Percentiles rank a stretch among this genome's conserved stretches.
These are phyloP conservation scores for Herpetotheres cachinnans DNA, from an alignment of 2,113 vertebrate genomes.

Conservation along the genomic window DNA sequence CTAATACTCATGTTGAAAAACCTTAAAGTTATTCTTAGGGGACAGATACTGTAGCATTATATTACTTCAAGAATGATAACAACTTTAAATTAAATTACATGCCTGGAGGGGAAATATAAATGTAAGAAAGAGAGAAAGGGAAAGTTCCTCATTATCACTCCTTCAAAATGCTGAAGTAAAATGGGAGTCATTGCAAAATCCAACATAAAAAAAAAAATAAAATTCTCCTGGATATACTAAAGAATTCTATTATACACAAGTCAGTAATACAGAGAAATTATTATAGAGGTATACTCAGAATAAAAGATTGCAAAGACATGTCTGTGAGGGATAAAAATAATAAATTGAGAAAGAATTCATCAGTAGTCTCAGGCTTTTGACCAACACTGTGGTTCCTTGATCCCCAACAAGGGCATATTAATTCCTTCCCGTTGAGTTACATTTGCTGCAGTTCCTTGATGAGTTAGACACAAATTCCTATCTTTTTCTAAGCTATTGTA, in stretches of 20 bases:
- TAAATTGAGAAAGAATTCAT: conserved; percentile 19
- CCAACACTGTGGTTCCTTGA: background rate
- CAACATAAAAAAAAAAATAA: conserved; percentile 7
- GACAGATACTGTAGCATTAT: conserved; percentile 35
- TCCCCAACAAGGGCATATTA: background rate
- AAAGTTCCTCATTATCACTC: conserved; percentile 36
- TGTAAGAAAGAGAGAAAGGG: background rate
- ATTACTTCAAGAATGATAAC: conserved; percentile 56
- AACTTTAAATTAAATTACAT: conserved; percentile 62
- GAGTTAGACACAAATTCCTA: background rate
- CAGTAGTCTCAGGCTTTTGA: conserved; percentile 1
- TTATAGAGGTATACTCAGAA: conserved; percentile 16
- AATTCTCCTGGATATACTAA: conserved; percentile 41
- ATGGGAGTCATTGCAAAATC: conserved; percentile 39
- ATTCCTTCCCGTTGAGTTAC: background rate
- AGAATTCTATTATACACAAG: conserved; percentile 32
- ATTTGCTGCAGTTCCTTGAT: background rate
- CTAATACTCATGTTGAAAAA: conserved; percentile 23
- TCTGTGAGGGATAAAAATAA: background rate
- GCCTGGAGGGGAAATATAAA: conserved; percentile 9
- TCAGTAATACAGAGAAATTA: conserved; percentile 30
- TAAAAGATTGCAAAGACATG: conserved; percentile 22
- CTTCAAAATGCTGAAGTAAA: conserved; percentile 31
- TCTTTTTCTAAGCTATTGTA: background rate
- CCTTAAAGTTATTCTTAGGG: conserved; percentile 33